Percentiles rank a stretch among this genome's conserved stretches.
These are phyloP conservation scores for Meloidogyne hapla DNA, from an alignment of 1,140 invertebrate genomes.

Conservation along the genomic window DNA sequence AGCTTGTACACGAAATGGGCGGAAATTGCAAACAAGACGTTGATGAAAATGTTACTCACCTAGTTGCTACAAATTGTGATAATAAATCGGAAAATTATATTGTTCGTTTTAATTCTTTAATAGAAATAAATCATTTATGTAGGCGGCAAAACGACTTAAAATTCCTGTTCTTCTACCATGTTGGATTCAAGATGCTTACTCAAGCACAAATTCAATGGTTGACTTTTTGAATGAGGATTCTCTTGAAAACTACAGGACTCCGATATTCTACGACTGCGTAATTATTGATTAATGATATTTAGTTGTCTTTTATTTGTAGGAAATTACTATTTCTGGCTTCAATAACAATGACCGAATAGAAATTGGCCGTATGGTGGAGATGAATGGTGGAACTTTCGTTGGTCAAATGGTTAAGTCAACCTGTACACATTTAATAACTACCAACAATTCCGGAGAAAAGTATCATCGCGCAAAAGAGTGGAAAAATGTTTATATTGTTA, in stretches of 20 bases:
- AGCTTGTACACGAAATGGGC: conserved; percentile 5
- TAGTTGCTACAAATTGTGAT: conserved; percentile 25
- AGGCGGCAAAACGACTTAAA: neutral
- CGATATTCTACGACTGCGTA: conserved; percentile 8
- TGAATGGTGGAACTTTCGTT: conserved; percentile 21
- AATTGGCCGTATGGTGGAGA: conserved; percentile 23
- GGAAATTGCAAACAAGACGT: neutral
- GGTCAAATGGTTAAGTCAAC: conserved; percentile 12
- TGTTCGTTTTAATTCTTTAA: neutral
- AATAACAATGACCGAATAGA: neutral
- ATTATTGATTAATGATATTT: neutral
- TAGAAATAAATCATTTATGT: neutral
- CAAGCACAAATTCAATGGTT: neutral
- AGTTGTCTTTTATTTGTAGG: neutral
- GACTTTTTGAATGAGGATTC: neutral
- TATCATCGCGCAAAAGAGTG: conserved; percentile 18
- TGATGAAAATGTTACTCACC: conserved; percentile 22
- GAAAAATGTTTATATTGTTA: conserved; percentile 16
- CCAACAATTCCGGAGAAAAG: conserved; percentile 24
- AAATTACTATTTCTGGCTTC: conserved; percentile 28
- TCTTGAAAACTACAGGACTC: conserved; percentile 6
- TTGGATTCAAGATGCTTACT: conserved; percentile 18
- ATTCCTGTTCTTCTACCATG: conserved; percentile 13
- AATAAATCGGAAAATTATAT: conserved; percentile 12
- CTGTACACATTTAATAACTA: conserved; percentile 23